Percentiles rank a stretch among this genome's conserved stretches.
These are phyloP conservation scores for Myrmecophaga tridactyla DNA, from an alignment of 2,113 vertebrate species.

Conservation along the genomic window DNA sequence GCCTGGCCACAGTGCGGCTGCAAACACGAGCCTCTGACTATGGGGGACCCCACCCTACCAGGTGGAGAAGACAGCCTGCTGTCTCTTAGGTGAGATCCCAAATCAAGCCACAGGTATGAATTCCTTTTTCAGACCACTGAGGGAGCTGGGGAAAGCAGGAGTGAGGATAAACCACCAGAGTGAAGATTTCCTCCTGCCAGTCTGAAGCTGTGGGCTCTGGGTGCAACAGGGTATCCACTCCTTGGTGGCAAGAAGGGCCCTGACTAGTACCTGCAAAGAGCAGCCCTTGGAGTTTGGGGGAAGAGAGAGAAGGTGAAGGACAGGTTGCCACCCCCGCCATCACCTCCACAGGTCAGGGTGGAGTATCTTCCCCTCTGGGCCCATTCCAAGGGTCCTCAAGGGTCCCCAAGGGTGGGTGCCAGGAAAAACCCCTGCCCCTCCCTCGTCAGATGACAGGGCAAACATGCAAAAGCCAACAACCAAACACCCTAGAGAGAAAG, in stretches of 20 bases:
- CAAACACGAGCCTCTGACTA: rapidly evolving
- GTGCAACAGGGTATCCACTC: not conserved
- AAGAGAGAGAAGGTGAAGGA: not conserved
- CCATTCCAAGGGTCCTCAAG: not conserved
- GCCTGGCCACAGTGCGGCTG: not conserved
- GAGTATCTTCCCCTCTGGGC: not conserved
- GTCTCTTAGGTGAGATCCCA: not conserved
- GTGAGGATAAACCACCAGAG: not conserved
- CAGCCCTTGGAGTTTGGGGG: not conserved
- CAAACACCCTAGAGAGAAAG: constrained; percentile 16
- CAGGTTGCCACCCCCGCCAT: not conserved
- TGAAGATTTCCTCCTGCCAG: too few species aligned
- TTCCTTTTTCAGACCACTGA: not conserved
- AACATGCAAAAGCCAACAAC: constrained; percentile 80
- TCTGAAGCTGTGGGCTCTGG: not conserved
- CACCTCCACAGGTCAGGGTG: not conserved
- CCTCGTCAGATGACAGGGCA: constrained; percentile 35
- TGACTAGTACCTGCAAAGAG: not conserved
- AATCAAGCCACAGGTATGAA: not conserved
- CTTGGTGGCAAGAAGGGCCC: not conserved
- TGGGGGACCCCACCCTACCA: too few species aligned
- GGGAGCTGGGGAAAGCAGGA: not conserved
- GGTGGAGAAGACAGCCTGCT: not conserved
- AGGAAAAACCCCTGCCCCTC: constrained; percentile 60
- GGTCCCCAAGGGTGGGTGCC: not conserved